Evolutionary conservation across 1,140 invertebrate species (phyloP).

Genomic region (Leptinotarsa texana): DNA sequence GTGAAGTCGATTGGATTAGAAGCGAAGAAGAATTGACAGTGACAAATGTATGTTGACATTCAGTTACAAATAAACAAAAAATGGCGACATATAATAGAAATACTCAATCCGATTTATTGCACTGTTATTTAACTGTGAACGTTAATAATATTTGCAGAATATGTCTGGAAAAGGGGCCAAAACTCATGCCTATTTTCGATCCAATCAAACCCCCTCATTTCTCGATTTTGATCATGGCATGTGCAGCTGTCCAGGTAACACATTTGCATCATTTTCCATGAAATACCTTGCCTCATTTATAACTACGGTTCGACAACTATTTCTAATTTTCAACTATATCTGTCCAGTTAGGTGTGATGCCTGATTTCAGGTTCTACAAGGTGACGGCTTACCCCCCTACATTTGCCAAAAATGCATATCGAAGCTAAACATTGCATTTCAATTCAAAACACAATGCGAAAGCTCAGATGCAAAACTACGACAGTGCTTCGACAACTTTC

Average conservation of each 20-base stretch:
- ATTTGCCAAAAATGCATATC: constrained; percentile 70
- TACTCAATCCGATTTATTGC: constrained; percentile 47
- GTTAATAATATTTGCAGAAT: constrained; percentile 64
- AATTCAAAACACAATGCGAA: constrained; percentile 70
- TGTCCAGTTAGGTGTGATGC: not conserved
- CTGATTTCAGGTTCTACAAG: constrained; percentile 60
- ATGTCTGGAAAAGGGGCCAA: constrained; percentile 66
- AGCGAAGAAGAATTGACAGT: no score
- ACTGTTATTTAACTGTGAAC: constrained; percentile 53
- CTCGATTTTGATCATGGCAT: constrained; percentile 67
- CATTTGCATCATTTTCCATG: constrained; percentile 13
- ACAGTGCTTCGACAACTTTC: constrained; percentile 61
- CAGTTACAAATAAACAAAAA: constrained; percentile 24
- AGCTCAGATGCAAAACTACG: constrained; percentile 64
- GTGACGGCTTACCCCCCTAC: constrained; percentile 66
- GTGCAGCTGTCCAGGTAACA: constrained; percentile 64
- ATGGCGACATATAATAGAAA: constrained; percentile 40
- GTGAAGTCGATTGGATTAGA: no score
- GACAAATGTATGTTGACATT: no score
- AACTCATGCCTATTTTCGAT: constrained; percentile 66
- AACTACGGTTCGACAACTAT: constrained; percentile 5
- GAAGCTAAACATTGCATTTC: constrained; percentile 66
- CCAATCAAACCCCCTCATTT: constrained; percentile 60
- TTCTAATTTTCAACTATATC: not conserved
- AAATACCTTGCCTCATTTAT: not conserved